Conservation (phyloP, 2,888 invertebrate genomes). For the Eilema sororculum region DNA sequence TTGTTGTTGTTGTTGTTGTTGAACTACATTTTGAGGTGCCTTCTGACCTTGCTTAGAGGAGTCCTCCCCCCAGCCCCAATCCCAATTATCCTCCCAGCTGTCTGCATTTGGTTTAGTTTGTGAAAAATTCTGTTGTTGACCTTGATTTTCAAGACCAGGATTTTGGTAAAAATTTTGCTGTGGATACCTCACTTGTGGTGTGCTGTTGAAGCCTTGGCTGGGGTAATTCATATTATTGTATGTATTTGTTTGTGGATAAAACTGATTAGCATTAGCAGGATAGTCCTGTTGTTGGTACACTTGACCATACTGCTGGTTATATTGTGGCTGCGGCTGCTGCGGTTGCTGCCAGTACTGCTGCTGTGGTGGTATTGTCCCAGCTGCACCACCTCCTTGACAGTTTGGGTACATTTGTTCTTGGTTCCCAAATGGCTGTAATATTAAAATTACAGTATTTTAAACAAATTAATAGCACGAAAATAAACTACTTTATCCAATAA, state of each 20-base stretch:
- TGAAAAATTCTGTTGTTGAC: constrained; percentile 60
- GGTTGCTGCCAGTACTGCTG: constrained; percentile 76
- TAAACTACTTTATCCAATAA: not conserved
- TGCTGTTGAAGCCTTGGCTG: constrained; percentile 62
- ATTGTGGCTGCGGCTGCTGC: constrained; percentile 70
- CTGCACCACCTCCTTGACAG: constrained; percentile 61
- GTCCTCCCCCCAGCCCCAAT: constrained; percentile 88
- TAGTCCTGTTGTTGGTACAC: constrained; percentile 73
- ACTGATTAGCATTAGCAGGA: constrained; percentile 71
- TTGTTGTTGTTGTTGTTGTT: constrained; percentile 30
- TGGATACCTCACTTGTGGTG: constrained; percentile 61
- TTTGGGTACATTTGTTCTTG: constrained; percentile 75
- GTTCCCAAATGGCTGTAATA: constrained; percentile 73
- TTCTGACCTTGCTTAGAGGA: constrained; percentile 75
- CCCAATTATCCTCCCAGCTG: constrained; percentile 84
- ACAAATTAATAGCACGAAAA: not conserved
- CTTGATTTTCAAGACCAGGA: constrained; percentile 50
- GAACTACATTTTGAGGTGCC: constrained; percentile 47
- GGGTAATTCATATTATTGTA: constrained; percentile 70
- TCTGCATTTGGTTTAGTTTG: constrained; percentile 66
- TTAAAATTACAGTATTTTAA: not conserved
- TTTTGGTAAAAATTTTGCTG: constrained; percentile 72
- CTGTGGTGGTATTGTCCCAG: constrained; percentile 56
- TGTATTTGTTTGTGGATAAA: constrained; percentile 62
- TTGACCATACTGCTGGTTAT: constrained; percentile 80